Conservation (phyloP, 2,797 vertebrate species). For the Acrossocheilus wenchowensis region DNA sequence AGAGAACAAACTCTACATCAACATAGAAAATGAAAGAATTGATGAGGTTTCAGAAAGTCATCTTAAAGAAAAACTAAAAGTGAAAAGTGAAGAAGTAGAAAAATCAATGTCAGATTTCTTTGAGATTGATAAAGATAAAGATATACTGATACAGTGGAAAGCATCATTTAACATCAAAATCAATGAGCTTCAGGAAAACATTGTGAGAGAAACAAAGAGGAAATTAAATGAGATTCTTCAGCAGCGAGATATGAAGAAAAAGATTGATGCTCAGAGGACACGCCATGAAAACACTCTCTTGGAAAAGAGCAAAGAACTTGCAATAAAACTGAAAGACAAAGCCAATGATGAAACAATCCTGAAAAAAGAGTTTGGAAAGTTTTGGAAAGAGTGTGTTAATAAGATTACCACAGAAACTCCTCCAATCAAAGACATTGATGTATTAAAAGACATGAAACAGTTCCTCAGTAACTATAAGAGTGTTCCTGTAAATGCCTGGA, state of each 20-base stretch:
- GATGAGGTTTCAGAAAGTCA: neutral
- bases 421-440: neutral
- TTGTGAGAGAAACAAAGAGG: neutral
- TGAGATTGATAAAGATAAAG: constrained; percentile 15
- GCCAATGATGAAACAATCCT: constrained; percentile 1
- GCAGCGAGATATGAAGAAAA: constrained; percentile 9
- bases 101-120: neutral
- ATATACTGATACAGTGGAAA: constrained; percentile 17
- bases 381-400: neutral
- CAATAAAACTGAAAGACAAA: constrained; percentile 21
- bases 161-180: neutral
- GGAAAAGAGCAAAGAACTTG: constrained; percentile 27
- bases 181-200: neutral
- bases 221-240: constrained; percentile 24
- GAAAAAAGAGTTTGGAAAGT: neutral
- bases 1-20: constrained; percentile 19
- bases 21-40: constrained; percentile 8
- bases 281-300: neutral
- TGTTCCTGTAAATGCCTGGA: neutral
- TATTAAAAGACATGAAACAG: neutral
- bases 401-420: neutral
- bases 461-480: neutral
- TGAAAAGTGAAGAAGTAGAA: neutral
- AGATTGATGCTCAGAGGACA: constrained; percentile 1
- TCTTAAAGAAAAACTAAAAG: neutral